Conservation (phyloP, 2,888 invertebrate genomes). For the Caenorhabditis auriculariae region DNA sequence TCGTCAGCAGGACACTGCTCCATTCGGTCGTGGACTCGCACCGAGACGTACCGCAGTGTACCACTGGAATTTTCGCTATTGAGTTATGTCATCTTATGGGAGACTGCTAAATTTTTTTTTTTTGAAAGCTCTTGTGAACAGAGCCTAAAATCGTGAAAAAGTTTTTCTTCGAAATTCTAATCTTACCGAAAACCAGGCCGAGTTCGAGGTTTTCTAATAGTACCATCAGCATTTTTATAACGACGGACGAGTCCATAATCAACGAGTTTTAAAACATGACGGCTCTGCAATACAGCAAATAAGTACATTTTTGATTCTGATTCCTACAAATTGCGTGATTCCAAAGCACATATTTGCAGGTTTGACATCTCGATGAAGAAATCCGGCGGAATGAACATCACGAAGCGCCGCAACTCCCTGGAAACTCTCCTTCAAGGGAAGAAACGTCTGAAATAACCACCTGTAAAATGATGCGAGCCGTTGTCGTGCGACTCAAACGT, state of each 20-base stretch:
- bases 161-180: not conserved
- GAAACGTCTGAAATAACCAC: constrained; percentile 9
- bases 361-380: constrained; percentile 52
- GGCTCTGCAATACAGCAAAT: constrained; percentile 20
- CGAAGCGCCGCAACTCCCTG: constrained; percentile 48
- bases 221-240: constrained; percentile 32
- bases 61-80: constrained; percentile 34
- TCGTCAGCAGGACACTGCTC: constrained; percentile 46
- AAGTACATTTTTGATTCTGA: not conserved
- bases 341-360: constrained; percentile 53
- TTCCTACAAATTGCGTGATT: constrained; percentile 35
- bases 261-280: constrained; percentile 32
- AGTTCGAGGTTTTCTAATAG: constrained; percentile 16
- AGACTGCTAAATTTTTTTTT: too few relatives aligned
- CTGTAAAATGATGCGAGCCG: constrained; percentile 42
- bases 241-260: constrained; percentile 46
- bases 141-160: too few relatives aligned
- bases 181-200: constrained; percentile 21
- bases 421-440: not conserved
- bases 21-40: constrained; percentile 33
- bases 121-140: not conserved
- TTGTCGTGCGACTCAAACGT: constrained; percentile 32
- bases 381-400: constrained; percentile 48
- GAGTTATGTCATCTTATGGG: not conserved
- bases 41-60: constrained; percentile 55